phyloP scores from a whole-genome alignment of 2,888 invertebrate species.

The Cylloceria caligata region DNA sequence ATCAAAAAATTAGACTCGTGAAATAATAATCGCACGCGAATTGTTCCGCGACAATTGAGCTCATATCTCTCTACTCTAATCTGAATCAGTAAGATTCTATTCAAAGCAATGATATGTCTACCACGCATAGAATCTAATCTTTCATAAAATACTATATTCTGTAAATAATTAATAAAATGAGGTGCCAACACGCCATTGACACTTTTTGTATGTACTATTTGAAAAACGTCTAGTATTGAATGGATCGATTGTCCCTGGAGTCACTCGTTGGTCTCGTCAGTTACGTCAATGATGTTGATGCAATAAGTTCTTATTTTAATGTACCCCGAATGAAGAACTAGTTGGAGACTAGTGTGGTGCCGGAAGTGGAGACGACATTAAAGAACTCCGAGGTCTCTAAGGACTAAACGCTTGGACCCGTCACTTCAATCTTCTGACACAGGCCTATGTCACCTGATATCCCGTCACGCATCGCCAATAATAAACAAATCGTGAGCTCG shows the following conservation, averaged over 20 bases:
- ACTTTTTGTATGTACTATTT: constrained; percentile 13
- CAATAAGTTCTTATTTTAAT: constrained; percentile 49
- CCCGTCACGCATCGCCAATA: constrained; percentile 69
- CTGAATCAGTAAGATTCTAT: no score
- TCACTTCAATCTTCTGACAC: constrained; percentile 33
- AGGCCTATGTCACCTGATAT: constrained; percentile 71
- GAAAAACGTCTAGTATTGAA: constrained; percentile 46
- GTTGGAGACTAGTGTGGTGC: constrained; percentile 4
- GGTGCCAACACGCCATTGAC: no score
- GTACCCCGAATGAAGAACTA: constrained; percentile 38
- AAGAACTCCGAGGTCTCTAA: constrained; percentile 17
- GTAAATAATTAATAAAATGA: no score
- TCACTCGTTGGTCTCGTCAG: constrained; percentile 22
- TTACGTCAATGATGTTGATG: constrained; percentile 40
- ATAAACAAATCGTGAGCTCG: constrained; percentile 71
- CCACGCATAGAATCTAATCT: no score
- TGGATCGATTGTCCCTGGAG: constrained; percentile 46
- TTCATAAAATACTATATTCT: no score
- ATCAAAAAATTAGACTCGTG: no score
- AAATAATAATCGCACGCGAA: no score
- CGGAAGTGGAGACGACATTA: constrained; percentile 26
- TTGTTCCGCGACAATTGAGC: no score
- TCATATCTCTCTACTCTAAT: no score
- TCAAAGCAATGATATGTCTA: no score
- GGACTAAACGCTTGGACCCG: constrained; percentile 32